Evolutionary conservation across 2,797 vertebrate genomes (phyloP).

Genomic region (Limnodromus scolopaceus): DNA sequence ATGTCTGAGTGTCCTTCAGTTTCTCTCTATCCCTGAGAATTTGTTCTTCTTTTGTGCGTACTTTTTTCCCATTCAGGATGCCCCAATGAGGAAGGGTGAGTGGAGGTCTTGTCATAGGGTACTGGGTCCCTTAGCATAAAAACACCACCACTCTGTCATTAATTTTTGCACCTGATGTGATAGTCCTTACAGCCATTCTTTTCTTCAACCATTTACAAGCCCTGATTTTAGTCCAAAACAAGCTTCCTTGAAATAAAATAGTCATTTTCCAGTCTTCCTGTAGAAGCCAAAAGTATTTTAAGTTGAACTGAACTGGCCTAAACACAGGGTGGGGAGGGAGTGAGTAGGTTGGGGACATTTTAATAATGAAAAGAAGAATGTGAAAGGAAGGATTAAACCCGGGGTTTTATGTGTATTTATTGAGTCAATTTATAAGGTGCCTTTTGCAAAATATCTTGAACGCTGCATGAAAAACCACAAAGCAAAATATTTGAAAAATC

Average conservation of each 20-base stretch:
- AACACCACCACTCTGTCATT: background rate
- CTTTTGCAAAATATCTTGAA: constrained; percentile 66
- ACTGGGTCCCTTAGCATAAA: background rate
- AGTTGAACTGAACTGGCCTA: background rate
- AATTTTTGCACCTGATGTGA: constrained; percentile 39
- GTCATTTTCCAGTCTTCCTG: constrained; percentile 55
- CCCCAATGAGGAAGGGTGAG: background rate
- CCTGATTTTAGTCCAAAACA: constrained; percentile 59
- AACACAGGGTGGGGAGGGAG: constrained; percentile 3
- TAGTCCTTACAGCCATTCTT: background rate
- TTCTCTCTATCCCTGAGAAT: background rate
- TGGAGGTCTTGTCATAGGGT: background rate
- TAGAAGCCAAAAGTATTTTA: constrained; percentile 66
- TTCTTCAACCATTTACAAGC: constrained; percentile 8
- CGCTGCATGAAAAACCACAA: constrained; percentile 43
- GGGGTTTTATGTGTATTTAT: constrained; percentile 63
- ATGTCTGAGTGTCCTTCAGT: background rate
- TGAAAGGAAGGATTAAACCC: constrained; percentile 70
- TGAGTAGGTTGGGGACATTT: constrained; percentile 27
- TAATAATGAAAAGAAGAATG: constrained; percentile 57
- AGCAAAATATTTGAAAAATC: constrained; percentile 67
- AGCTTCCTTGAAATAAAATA: constrained; percentile 65
- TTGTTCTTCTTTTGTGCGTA: background rate
- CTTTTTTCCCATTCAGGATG: background rate
- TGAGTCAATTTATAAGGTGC: constrained; percentile 72